Evolutionary conservation across 2,113 vertebrate species (phyloP).

Genomic region (Rhodinocichla rosea): DNA sequence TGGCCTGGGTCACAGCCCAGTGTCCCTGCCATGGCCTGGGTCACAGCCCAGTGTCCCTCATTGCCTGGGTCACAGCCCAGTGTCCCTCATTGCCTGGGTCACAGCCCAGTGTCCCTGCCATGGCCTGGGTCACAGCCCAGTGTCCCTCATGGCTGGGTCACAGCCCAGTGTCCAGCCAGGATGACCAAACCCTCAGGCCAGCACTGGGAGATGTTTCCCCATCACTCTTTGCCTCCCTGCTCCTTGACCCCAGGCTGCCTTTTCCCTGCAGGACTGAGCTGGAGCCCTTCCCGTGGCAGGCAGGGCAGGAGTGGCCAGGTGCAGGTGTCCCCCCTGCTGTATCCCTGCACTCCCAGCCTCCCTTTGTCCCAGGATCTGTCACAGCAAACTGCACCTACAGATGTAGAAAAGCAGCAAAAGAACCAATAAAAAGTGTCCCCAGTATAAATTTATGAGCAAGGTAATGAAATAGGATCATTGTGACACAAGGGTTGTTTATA

Average conservation of each 20-base stretch:
- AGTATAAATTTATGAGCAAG: not conserved
- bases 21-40: not conserved
- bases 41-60: not conserved
- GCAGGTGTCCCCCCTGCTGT: not conserved
- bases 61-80: too few species aligned
- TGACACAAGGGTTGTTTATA: not conserved
- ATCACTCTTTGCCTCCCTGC: not conserved
- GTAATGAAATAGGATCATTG: not conserved
- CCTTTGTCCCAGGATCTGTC: not conserved
- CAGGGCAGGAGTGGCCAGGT: not conserved
- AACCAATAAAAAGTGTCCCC: not conserved
- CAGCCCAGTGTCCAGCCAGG: not conserved
- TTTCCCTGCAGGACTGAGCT: fast-evolving
- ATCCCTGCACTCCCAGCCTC: not conserved
- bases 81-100: not conserved
- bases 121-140: too few species aligned
- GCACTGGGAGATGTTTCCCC: fast-evolving
- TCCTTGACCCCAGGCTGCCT: not conserved
- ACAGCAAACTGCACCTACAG: fast-evolving
- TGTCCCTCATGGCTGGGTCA: too few species aligned
- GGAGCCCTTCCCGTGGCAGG: not conserved
- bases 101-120: too few species aligned
- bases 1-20: not conserved
- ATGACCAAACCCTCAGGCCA: not conserved
- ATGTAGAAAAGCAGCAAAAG: not conserved